Base-by-base conservation (phyloP, 2,888 invertebrate species). In the Drosophila quinaria region DNA sequence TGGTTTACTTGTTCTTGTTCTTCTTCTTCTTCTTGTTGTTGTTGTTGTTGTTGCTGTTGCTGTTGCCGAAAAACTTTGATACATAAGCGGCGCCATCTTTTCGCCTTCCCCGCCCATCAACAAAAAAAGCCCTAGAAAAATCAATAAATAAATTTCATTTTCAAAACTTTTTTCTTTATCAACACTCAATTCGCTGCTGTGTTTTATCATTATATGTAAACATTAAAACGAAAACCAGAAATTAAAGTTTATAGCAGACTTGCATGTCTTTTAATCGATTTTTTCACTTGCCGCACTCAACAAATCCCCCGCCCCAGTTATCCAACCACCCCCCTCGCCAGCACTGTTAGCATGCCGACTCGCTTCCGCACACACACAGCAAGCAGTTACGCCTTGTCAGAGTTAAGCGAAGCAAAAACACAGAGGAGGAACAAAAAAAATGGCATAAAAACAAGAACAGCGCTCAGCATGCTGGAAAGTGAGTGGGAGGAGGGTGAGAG, bases 21-120 rank as follows among this genome's bases (percentile, higher is more conserved):
- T 35, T 11, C 33, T 33, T 33, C 33, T 17, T 11, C 8, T n/a
- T 39, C 5, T 39, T 25, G 47, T 63, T 59, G 37, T 62, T 70
- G 31, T 47, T 68, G 22, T n/a, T n/a, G n/a, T n/a, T n/a, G 52
- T 33, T 62, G 55, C 37, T 69, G 47, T 17, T 56, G n/a, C n/a
- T 54, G 60, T 56, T 76, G 69, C 76, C 86, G 76, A 87, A 87
- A 83, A 83, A 84, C 72, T 81, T 83, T 78, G 67, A 77, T 83
- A 83, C 85, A 83, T 81, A 84, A 84, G 77, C 74, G 56, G 29
- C 51, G 17, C 19, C 39, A 51, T 54, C 41, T 41, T 29, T 29
- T 15, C 41, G 25, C 1, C 10, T 41, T 4, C 22, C 44, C n/a
- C 17, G 15, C 58, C 4, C 35, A 22, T 25, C 35, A 41, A 19